A percentile compares a stretch with the other conserved stretches of the same genome.
These are phyloP conservation scores for Heliconius aoede DNA, from an alignment of 2,888 invertebrate species.

Conservation along the genomic window DNA sequence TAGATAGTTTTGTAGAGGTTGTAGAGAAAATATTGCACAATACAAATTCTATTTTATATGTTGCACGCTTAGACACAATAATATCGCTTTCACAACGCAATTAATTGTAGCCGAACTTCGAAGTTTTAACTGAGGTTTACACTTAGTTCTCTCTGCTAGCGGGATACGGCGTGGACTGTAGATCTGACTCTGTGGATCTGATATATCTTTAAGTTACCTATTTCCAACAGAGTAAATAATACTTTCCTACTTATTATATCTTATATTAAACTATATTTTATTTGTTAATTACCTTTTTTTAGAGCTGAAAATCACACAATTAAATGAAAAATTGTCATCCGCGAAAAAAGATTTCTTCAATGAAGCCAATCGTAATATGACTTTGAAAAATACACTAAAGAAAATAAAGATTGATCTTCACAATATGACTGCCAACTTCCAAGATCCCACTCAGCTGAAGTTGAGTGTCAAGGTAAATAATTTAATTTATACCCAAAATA, in stretches of 20 bases:
- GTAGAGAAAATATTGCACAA: neutral
- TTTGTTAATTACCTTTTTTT: constrained; percentile 45
- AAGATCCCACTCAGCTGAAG: constrained; percentile 87
- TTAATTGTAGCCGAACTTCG: no score
- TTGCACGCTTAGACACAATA: neutral
- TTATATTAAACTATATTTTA: neutral
- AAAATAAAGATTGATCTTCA: constrained; percentile 92
- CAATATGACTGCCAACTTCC: constrained; percentile 89
- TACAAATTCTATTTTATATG: neutral
- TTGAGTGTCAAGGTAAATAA: constrained; percentile 78
- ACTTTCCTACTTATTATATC: neutral
- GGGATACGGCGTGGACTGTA: neutral
- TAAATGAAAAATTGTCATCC: constrained; percentile 89
- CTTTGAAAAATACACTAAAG: constrained; percentile 86
- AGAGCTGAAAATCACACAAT: constrained; percentile 89
- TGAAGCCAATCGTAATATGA: constrained; percentile 85
- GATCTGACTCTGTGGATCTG: no score
- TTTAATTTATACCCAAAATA: neutral
- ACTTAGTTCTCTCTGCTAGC: no score
- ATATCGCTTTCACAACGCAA: no score
- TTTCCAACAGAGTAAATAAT: neutral
- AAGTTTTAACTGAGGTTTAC: no score
- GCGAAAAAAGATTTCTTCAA: constrained; percentile 88
- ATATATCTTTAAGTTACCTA: neutral
- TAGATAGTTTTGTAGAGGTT: constrained; percentile 11